A percentile compares a stretch with the other conserved stretches of the same genome.
Evolutionary conservation across 2,888 invertebrate genomes (phyloP).

Genomic region (Lamellibrachia satsuma): DNA sequence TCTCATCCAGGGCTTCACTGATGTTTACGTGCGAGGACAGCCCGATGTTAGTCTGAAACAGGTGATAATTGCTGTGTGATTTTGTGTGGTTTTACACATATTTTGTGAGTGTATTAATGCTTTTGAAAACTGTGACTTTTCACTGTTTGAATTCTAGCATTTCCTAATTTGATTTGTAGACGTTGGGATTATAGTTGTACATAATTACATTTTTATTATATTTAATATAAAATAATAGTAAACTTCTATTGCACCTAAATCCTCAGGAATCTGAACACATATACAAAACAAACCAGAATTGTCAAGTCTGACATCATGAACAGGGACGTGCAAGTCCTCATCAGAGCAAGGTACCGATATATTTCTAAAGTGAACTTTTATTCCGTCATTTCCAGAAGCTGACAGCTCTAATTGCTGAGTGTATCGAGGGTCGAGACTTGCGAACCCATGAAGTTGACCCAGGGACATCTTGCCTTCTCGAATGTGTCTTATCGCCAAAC

Average conservation of each 20-base stretch:
- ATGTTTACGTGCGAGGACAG: conserved; percentile 75
- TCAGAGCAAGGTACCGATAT: neutral
- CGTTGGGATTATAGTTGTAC: neutral
- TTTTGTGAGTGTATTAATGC: neutral
- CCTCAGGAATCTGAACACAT: no score
- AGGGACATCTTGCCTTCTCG: conserved; percentile 28
- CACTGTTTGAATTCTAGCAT: neutral
- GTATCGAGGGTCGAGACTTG: conserved; percentile 25
- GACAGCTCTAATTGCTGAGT: conserved; percentile 19
- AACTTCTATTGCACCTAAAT: no score
- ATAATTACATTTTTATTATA: neutral
- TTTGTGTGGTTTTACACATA: neutral
- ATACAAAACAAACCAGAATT: no score
- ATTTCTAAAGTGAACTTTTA: neutral
- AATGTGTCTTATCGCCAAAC: conserved; percentile 32
- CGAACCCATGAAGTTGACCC: conserved; percentile 8
- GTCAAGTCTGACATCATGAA: no score
- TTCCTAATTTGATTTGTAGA: neutral
- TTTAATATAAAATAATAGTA: neutral
- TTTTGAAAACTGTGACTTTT: neutral
- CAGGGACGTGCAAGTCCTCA: no score
- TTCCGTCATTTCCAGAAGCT: conserved; percentile 22
- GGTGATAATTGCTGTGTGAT: conserved; percentile 9
- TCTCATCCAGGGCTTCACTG: conserved; percentile 71
- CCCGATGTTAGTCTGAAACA: conserved; percentile 46